Percentiles rank a stretch among this genome's conserved stretches.
Evolutionary conservation across 2,797 vertebrate species (phyloP).

Genomic region (Hafferia zeledoni): DNA sequence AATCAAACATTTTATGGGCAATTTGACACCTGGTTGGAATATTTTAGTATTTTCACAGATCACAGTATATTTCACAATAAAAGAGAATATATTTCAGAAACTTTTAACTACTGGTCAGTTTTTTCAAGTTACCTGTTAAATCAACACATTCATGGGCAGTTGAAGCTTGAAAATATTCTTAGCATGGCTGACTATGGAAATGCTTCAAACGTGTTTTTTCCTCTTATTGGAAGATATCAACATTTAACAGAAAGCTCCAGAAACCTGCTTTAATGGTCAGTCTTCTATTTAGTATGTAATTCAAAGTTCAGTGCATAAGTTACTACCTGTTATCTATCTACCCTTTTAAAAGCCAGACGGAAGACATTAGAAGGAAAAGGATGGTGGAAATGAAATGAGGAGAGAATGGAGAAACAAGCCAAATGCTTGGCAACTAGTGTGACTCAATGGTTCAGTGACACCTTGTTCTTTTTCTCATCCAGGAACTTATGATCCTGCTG

Average conservation of each 20-base stretch:
- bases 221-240: background rate
- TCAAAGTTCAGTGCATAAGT: background rate
- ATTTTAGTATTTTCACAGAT: background rate
- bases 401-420: background rate
- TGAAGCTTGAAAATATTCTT: background rate
- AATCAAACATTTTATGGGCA: constrained; percentile 19
- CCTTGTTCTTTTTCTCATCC: rapidly evolving
- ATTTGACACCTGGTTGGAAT: constrained; percentile 15
- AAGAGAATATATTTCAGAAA: background rate
- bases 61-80: background rate
- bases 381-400: background rate
- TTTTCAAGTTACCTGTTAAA: constrained; percentile 19
- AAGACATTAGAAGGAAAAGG: background rate
- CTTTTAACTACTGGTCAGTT: background rate
- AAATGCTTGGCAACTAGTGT: background rate
- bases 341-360: background rate
- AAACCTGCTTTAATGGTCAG: background rate
- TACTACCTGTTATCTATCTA: background rate
- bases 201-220: background rate
- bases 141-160: constrained; percentile 11
- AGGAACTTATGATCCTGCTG: background rate
- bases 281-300: background rate
- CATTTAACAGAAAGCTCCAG: background rate
- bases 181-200: background rate
- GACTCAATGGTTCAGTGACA: background rate